Evolutionary conservation across 1,140 invertebrate species (phyloP), one percentile per base, ranked within the genome.

Genomic region (Prorops nasuta): DNA sequence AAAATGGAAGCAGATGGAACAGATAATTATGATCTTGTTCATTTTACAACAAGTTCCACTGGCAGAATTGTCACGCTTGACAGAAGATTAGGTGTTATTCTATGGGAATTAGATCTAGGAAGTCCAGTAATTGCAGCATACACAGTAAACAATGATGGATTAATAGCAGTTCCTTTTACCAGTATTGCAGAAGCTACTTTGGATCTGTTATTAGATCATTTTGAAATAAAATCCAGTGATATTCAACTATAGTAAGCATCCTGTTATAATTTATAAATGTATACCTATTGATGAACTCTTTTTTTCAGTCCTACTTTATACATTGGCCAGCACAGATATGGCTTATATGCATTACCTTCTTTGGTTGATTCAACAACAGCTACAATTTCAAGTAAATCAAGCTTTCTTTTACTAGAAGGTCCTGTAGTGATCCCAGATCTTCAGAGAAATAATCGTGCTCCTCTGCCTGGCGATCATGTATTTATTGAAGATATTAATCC

Each of bases 111-210:
- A 14, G 86, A 97, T 69, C 85, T 94, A 38, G 84, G 86, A 39
- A 94, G 92, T 51, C 94, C 96, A 2, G 86, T 98, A 2, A 88
- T 98, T 38, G 94, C 90, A 0, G 84, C 94, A 46, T 99, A 97
- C 73, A 76, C 88, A 1, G 74, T 96, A 43, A 86, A 88, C 51
- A 82, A 85, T 22, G 85, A 89, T 35, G 90, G 89, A 2, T 81
- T 98, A 21, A 79, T 93, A 24, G 85, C 88, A 34, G 82, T 98
- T 31, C 94, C 94, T 2, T 96, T 96, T 66, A 92, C 90, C 7
- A 92, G 89, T 38, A 85, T 98, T 22, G 91, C 92, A 1, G 87
- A 92, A 55, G 89, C 92, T 59, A 92, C 91, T 0, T 77, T 95
- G 22, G 81, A 86, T 47, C 84, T 88, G 54, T 82, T 93, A 3